A percentile compares a stretch with the other conserved stretches of the same genome.
These are phyloP conservation scores for Bactericera cockerelli DNA, from an alignment of 1,140 invertebrate genomes.

Conservation along the genomic window DNA sequence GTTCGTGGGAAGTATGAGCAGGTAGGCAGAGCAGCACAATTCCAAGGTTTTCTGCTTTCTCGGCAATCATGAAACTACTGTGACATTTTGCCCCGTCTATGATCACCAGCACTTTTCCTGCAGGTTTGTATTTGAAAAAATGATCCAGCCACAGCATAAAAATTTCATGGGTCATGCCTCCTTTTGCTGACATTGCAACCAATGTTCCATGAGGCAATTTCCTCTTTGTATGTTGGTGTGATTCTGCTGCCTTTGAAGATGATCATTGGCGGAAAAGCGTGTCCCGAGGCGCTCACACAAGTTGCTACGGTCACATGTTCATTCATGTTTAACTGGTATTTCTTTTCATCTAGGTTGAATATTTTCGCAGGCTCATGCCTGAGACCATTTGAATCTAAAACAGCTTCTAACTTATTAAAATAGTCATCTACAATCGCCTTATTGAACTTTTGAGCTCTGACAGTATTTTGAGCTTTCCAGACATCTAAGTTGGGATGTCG, in stretches of 20 bases:
- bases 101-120: constrained; percentile 25
- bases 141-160: constrained; percentile 27
- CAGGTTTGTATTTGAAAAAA: constrained; percentile 24
- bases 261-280: constrained; percentile 27
- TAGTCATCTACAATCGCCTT: too few species aligned
- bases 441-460: too few species aligned
- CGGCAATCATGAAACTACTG: constrained; percentile 23
- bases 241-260: constrained; percentile 28
- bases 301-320: constrained; percentile 29
- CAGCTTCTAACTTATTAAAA: too few species aligned
- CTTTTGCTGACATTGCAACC: constrained; percentile 24
- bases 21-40: constrained; percentile 28
- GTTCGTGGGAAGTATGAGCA: constrained; percentile 28
- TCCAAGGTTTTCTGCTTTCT: constrained; percentile 24
- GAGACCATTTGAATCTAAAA: too few species aligned
- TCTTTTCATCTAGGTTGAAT: too few species aligned
- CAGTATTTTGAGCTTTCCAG: too few species aligned
- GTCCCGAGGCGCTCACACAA: constrained; percentile 27
- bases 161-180: constrained; percentile 26
- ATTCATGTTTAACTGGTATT: too few species aligned
- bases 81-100: constrained; percentile 28
- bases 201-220: constrained; percentile 23
- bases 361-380: too few species aligned
- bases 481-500: too few species aligned
- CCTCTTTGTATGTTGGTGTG: constrained; percentile 24